phyloP scores from a whole-genome alignment of 2,797 vertebrate genomes.

The Spheniscus humboldti region DNA sequence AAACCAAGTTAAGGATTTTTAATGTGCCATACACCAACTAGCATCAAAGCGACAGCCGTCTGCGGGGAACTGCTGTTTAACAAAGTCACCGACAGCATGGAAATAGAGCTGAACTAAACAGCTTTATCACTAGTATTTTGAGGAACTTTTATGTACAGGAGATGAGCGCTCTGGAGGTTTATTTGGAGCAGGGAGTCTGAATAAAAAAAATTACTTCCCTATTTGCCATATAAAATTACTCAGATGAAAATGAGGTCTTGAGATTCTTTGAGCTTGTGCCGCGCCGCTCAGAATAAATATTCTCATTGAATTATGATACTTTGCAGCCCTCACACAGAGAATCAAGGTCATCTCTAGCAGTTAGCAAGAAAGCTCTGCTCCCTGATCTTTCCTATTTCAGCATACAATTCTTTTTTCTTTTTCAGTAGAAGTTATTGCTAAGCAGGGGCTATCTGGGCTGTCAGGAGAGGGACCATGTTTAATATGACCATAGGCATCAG shows the following conservation, averaged over 20 bases:
- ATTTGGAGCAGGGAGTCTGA: background rate
- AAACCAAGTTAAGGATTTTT: slow-evolving; percentile 19
- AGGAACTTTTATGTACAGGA: background rate
- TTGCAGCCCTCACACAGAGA: background rate
- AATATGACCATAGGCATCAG: background rate
- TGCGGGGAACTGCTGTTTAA: slow-evolving; percentile 11
- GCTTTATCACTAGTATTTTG: background rate
- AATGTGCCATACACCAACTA: background rate
- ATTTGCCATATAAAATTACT: background rate
- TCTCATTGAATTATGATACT: background rate
- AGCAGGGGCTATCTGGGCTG: background rate
- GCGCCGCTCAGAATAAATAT: background rate
- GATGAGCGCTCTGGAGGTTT: background rate
- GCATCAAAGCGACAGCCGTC: slow-evolving; percentile 1
- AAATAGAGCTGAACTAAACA: background rate
- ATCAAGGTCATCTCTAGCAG: background rate
- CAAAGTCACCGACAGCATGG: background rate
- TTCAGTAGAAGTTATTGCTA: background rate
- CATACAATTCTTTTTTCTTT: background rate
- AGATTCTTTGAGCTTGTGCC: background rate
- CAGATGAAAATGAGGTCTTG: background rate
- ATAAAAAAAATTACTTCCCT: background rate
- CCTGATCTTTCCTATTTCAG: background rate
- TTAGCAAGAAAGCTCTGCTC: background rate
- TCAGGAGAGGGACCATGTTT: background rate